Percentiles rank a stretch among this genome's conserved stretches.
Conservation (phyloP, 2,888 invertebrate species). For the Dynastes tityus region DNA sequence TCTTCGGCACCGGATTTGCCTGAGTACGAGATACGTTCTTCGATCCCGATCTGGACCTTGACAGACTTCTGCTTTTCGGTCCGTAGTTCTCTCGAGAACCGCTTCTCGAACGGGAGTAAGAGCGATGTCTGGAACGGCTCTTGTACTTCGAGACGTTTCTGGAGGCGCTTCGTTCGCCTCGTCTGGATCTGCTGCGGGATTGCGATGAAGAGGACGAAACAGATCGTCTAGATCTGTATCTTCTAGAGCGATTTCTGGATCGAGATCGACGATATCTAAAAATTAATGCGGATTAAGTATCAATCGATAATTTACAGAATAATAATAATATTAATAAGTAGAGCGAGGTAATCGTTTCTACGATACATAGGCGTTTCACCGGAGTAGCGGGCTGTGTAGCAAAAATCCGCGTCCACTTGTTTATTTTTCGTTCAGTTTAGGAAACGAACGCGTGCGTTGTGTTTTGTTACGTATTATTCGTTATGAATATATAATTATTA, state of each 20-base stretch:
- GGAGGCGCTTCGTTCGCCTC: slow-evolving; percentile 54
- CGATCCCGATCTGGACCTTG: slow-evolving; percentile 36
- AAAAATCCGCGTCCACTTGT: too few species aligned
- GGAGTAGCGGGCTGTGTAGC: too few species aligned
- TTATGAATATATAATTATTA: too few species aligned
- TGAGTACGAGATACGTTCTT: slow-evolving; percentile 38
- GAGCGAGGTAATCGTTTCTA: too few species aligned
- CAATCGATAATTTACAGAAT: too few species aligned
- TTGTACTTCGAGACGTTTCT: slow-evolving; percentile 56
- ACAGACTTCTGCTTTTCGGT: slow-evolving; percentile 39
- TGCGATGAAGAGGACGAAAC: slow-evolving; percentile 46
- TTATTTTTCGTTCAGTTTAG: too few species aligned
- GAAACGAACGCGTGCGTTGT: too few species aligned
- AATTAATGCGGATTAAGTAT: background rate
- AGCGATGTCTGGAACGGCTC: slow-evolving; percentile 57
- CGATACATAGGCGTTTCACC: too few species aligned
- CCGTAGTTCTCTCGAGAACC: slow-evolving; percentile 31
- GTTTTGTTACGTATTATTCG: too few species aligned
- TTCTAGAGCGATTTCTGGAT: slow-evolving; percentile 57
- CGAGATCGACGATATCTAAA: slow-evolving; percentile 59
- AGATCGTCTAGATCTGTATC: slow-evolving; percentile 56
- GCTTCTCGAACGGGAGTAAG: slow-evolving; percentile 55
- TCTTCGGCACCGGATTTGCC: slow-evolving; percentile 32
- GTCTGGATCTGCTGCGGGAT: slow-evolving; percentile 54
- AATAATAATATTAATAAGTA: too few species aligned